phyloP scores from a whole-genome alignment of 30 jellyfish, hydroid and myxozoan genomes.

The Pseudorhiza aurosa region DNA sequence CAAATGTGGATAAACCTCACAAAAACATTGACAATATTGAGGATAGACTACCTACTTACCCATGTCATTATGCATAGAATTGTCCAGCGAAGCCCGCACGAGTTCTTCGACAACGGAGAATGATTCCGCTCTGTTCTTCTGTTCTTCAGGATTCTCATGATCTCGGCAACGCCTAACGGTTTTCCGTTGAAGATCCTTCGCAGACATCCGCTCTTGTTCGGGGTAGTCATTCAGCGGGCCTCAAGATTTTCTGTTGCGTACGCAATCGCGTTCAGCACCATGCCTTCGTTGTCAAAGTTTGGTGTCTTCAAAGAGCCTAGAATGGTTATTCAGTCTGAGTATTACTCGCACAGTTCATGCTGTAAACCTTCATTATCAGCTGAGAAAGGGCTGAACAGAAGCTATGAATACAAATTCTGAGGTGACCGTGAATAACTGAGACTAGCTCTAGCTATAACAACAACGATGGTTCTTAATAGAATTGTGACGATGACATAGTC shows the following conservation, averaged over 20 bases:
- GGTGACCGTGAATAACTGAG: too few relatives aligned
- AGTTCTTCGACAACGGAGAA: conserved; percentile 55
- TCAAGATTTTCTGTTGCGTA: background rate
- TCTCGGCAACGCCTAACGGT: conserved; percentile 54
- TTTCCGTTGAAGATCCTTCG: conserved; percentile 83
- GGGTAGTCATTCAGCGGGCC: background rate
- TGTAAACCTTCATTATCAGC: too few relatives aligned
- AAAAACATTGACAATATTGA: too few relatives aligned
- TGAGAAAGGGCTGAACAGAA: too few relatives aligned
- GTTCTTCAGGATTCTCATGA: conserved; percentile 23
- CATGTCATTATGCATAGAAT: conserved; percentile 69
- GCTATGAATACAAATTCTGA: too few relatives aligned
- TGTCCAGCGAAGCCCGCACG: conserved; percentile 62
- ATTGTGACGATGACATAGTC: too few relatives aligned
- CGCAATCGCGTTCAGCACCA: conserved; percentile 17
- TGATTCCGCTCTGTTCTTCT: conserved; percentile 10
- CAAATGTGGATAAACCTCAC: too few relatives aligned
- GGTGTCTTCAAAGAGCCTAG: conserved; percentile 62
- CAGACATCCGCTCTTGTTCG: conserved; percentile 56
- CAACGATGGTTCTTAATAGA: too few relatives aligned
- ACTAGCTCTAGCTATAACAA: too few relatives aligned
- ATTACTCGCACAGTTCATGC: too few relatives aligned
- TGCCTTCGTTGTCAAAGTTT: conserved; percentile 28
- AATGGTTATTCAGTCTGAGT: too few relatives aligned
- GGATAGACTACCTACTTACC: too few relatives aligned